Evolutionary conservation across 2,797 vertebrate species (phyloP).

Genomic region (Rhynchonycteris naso): DNA sequence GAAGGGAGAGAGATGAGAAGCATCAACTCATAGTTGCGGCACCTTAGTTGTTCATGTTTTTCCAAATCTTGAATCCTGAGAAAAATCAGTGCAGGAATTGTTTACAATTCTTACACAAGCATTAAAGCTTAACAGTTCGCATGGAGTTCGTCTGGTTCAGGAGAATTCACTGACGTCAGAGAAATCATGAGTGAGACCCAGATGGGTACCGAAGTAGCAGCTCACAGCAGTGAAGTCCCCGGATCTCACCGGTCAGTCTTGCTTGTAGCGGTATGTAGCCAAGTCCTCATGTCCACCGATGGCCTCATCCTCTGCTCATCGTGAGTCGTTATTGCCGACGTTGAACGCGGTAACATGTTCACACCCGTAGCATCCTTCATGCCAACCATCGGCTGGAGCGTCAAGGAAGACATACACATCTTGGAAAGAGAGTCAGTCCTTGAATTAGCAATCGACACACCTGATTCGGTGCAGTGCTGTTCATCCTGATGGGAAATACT

Average conservation of each 20-base stretch:
- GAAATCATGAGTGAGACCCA: no score
- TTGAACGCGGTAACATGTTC: neutral
- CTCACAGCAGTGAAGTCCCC: accelerated
- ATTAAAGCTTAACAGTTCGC: neutral
- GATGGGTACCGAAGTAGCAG: no score
- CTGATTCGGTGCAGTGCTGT: neutral
- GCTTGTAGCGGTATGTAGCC: no score
- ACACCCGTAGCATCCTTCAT: neutral
- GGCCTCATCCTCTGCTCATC: neutral
- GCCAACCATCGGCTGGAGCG: no score
- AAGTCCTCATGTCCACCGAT: neutral
- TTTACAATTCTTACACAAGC: accelerated
- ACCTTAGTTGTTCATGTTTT: neutral
- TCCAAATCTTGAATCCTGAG: neutral
- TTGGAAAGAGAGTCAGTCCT: neutral
- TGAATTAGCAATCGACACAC: neutral
- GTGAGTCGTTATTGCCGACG: neutral
- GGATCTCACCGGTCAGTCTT: no score
- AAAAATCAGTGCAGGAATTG: neutral
- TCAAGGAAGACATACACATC: no score
- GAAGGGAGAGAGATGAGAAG: no score
- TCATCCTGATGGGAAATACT: neutral
- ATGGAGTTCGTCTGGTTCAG: no score
- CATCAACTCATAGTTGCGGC: no score
- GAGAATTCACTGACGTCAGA: neutral